Evolutionary conservation across 2,113 vertebrate genomes (phyloP).

Genomic region (Oreocharis arfaki): DNA sequence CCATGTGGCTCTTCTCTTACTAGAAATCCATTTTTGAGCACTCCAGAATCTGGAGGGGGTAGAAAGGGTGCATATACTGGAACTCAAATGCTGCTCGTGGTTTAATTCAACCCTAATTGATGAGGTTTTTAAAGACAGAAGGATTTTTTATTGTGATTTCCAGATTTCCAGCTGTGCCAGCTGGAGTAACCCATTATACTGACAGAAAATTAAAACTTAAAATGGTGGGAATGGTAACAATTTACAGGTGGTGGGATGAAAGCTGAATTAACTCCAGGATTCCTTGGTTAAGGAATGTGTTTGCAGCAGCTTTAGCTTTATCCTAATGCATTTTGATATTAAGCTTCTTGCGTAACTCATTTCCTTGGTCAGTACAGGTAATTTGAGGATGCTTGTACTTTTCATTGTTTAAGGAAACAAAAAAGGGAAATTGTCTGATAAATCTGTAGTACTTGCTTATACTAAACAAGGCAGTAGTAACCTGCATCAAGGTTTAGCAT

Average conservation of each 20-base stretch:
- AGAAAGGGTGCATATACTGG: neutral
- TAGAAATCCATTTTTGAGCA: neutral
- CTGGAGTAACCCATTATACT: neutral
- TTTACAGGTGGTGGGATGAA: neutral
- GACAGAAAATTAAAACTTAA: neutral
- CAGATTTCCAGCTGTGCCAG: neutral
- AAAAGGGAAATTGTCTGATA: neutral
- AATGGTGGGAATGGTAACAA: neutral
- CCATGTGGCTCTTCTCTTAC: neutral
- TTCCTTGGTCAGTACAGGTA: neutral
- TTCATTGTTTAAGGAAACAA: neutral
- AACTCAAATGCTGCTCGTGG: neutral
- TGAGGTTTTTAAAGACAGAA: neutral
- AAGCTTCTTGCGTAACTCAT: neutral
- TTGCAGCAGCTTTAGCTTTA: neutral
- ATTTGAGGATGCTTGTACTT: neutral
- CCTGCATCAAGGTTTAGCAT: neutral
- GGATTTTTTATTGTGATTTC: neutral
- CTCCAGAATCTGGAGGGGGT: neutral
- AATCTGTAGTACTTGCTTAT: neutral
- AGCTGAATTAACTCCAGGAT: neutral
- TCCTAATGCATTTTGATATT: neutral
- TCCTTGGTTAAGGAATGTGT: neutral
- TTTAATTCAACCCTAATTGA: neutral
- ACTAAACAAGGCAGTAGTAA: neutral